Evolutionary conservation across 2,888 invertebrate genomes (phyloP), one percentile per base, ranked within the genome.

Genomic region (Euzophera pinguis): DNA sequence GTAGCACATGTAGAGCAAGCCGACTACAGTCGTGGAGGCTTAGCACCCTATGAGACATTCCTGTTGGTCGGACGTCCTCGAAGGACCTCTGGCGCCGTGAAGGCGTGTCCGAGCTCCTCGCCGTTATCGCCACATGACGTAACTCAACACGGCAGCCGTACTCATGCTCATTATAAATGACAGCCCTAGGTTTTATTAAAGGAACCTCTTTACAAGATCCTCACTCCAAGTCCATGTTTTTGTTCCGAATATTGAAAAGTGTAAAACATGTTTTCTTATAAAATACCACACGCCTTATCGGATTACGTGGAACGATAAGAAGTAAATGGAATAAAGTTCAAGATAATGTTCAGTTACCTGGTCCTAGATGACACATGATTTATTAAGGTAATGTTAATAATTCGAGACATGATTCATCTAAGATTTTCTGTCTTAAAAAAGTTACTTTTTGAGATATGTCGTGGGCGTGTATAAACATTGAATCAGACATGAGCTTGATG

Each of bases 81-180:
- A 71, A 83, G 84, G 79, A 75, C 69, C 75, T 67, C 74, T 74
- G 83, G 81, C 85, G 83, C 83, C 84, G 74, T 72, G 71, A 77
- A 86, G 87, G 89, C 88, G 89, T 87, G 87, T 86, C 89, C 79
- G 69, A 72, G 66, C 59, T 75, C 68, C 73, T 75, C 60, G 74
- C 69, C 77, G 81, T 80, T 85, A 86, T 84, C 84, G 77, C 66
- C 69, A 75, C 70, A 85, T 89, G 89, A 89, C 88, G 89, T 89
- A 88, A 89, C 78, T 68, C 71, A 60, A 61, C 62, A 63, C 67
- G 63, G 64, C 60, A 67, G 64, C 63, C 61, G 64, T 61, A 59
- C 59, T 68, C 60, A 57, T 45, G 52, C 39, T 10, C 12, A 51
- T 51, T 27, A 12, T 53, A 60, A 61, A 55, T 56, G 58, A 53